Percentiles rank a stretch among this genome's conserved stretches.
phyloP scores from a whole-genome alignment of 2,888 invertebrate species.

The Heteromyza rotundicornis region DNA sequence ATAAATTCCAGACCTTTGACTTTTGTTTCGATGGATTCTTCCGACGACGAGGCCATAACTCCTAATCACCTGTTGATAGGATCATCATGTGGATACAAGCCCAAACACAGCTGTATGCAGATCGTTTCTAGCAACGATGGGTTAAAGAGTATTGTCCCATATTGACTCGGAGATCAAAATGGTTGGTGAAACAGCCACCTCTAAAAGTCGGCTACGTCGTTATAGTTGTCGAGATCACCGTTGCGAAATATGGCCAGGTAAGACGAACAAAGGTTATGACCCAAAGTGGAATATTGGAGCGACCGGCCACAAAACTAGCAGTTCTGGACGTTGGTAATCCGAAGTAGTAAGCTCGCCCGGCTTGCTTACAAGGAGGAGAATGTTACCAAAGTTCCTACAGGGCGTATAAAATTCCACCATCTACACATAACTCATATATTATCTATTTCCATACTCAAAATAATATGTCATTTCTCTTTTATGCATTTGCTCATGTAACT shows the following conservation, averaged over 20 bases:
- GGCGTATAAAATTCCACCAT: too few relatives aligned
- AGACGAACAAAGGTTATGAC: not conserved
- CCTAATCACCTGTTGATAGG: slow-evolving; percentile 32
- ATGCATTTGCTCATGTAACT: too few relatives aligned
- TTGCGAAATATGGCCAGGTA: slow-evolving; percentile 1
- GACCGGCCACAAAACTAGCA: slow-evolving; percentile 1
- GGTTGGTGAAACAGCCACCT: not conserved
- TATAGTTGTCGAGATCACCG: not conserved
- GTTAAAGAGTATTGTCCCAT: too few relatives aligned
- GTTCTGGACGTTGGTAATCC: not conserved
- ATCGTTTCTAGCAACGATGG: too few relatives aligned
- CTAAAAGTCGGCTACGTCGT: not conserved
- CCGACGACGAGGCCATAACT: slow-evolving; percentile 31
- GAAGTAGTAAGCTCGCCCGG: not conserved
- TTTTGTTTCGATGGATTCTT: slow-evolving; percentile 27
- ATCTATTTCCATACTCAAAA: too few relatives aligned
- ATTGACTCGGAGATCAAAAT: not conserved
- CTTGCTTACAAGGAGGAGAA: slow-evolving; percentile 1
- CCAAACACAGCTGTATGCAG: not conserved
- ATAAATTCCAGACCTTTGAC: slow-evolving; percentile 29
- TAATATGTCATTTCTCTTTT: too few relatives aligned
- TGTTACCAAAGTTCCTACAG: too few relatives aligned
- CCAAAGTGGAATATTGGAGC: not conserved
- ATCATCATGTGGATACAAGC: slow-evolving; percentile 27
- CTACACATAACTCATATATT: too few relatives aligned